Base-by-base conservation (phyloP, 2,888 invertebrate genomes). In the Andrena dorsata region DNA sequence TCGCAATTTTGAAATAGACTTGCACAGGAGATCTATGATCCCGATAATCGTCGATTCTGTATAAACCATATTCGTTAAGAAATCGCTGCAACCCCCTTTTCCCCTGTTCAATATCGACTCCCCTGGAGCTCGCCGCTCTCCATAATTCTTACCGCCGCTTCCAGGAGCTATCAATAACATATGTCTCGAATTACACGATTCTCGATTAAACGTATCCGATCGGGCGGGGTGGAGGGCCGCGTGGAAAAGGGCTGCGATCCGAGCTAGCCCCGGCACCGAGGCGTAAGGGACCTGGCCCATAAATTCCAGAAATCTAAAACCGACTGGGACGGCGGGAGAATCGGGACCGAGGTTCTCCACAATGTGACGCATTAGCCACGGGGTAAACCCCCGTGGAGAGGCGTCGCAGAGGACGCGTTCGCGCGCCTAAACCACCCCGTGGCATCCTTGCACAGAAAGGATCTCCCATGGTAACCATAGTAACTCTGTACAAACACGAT, bases 401-500 rank as follows among this genome's bases (percentile, higher is more conserved):
- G 41, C 47, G 28, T 75, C 61, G 41, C 26, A 8, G 20, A 41
- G 35, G 8, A 32, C 30, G 6, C 49, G 53, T 28, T 28, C 66
- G 30, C 8, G 4, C 30, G 8, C 26, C 60, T 58, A 61, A 53
- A 53, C 56, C 56, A 79, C 84, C 76, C 76, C 82, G 85, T 88
- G 87, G 56, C 89, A 86, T 89, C 88, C 86, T 88, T 86, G 71
- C 56, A 26, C 84, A 86, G 90, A 92, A 93, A 92, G 91, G 90
- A 92, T 93, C 92, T 92, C 90, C 89, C 90, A 90, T 90, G 90
- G 93, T 92, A 90, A 89, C 92, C 90, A 92, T 93, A 89, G 92
- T 92, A 93, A 93, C 93, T 53, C 53, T 93, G 93, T 93, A 92
- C 93, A 94, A 93, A 94, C 93, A 94, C 93, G 90, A 94, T 93